Percentiles rank a stretch among this genome's conserved stretches.
Evolutionary conservation across 2,797 vertebrate genomes (phyloP).

Genomic region (Macrochelys suwanniensis): DNA sequence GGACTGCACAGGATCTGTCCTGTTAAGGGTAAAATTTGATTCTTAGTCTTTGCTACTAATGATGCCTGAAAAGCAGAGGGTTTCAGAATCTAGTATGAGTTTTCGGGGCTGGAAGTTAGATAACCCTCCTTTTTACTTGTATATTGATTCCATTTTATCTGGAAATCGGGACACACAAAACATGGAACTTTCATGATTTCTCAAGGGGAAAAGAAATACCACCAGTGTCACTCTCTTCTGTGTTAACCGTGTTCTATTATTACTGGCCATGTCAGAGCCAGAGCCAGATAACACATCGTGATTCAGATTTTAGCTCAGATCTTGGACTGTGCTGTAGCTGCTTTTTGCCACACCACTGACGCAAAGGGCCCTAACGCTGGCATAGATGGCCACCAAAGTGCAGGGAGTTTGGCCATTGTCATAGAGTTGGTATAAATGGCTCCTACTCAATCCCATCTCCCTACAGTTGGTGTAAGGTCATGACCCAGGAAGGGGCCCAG

Average conservation of each 20-base stretch:
- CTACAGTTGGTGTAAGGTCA: not conserved
- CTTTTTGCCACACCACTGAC: not conserved
- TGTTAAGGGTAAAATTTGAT: not conserved
- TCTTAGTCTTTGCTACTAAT: not conserved
- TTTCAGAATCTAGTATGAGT: not conserved
- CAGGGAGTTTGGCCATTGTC: not conserved
- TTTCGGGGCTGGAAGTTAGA: not conserved
- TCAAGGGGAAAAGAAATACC: not conserved
- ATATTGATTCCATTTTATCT: not conserved
- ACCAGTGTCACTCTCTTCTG: not conserved
- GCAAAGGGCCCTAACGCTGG: not conserved
- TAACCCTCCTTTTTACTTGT: not conserved
- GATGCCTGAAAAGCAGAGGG: not conserved
- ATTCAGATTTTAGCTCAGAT: not conserved
- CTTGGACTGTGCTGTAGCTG: not conserved
- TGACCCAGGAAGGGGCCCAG: not conserved
- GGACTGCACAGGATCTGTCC: not conserved
- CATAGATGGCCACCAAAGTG: not conserved
- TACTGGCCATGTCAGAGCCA: not conserved
- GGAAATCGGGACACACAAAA: not conserved
- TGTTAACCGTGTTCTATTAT: not conserved
- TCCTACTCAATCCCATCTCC: not conserved
- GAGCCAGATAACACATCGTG: not conserved
- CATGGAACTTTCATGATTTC: not conserved
- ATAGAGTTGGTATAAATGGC: not conserved